These are phyloP conservation scores for Chrysolina americana DNA, from an alignment of 2,888 invertebrate genomes.

Conservation along the genomic window DNA sequence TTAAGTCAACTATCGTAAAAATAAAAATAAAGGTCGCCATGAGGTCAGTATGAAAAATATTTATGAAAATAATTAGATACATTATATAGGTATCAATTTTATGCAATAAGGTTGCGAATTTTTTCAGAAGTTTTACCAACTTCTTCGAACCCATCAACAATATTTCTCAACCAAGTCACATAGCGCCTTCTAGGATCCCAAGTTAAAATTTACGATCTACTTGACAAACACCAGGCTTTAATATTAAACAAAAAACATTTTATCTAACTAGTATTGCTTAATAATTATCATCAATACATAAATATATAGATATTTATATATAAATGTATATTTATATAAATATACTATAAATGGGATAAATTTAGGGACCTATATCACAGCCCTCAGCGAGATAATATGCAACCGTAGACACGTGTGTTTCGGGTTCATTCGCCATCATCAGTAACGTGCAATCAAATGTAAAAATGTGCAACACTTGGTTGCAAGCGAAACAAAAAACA, in stretches of 20 bases:
- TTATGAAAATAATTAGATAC: background rate
- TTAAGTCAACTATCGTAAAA: slow-evolving; percentile 2
- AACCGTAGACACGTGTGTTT: too few species aligned
- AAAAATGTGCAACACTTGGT: too few species aligned
- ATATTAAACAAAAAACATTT: background rate
- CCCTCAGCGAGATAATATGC: too few species aligned
- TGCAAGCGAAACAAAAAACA: too few species aligned
- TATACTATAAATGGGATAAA: too few species aligned
- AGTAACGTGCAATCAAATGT: too few species aligned
- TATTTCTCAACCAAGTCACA: background rate
- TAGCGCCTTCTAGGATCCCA: background rate
- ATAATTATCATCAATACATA: background rate
- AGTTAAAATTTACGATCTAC: background rate
- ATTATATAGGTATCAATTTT: background rate
- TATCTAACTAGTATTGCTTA: slow-evolving; percentile 8
- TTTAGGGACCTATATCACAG: too few species aligned
- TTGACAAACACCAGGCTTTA: background rate
- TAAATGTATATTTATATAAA: background rate
- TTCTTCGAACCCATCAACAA: background rate
- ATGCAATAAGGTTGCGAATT: background rate
- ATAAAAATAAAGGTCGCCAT: background rate
- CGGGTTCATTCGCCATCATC: too few species aligned
- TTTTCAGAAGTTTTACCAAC: background rate
- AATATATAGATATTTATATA: background rate
- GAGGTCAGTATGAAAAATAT: background rate